These are phyloP conservation scores for fruit fly (Drosophila melanogaster) DNA, from an alignment of 1,140 invertebrate species.

Conservation along the genomic window DNA sequence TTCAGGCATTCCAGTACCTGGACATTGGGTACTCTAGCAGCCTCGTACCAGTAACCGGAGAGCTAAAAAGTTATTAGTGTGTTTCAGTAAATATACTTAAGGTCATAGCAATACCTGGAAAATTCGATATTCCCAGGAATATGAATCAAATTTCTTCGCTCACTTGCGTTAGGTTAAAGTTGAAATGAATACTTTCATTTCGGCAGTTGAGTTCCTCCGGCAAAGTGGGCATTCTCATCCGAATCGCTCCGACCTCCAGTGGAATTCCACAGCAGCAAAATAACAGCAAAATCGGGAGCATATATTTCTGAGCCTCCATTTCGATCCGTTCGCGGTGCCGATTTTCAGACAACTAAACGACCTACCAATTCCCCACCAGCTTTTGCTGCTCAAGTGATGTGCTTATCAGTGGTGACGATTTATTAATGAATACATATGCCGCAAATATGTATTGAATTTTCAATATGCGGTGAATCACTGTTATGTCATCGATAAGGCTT, in stretches of 20 bases:
- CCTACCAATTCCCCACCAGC: neutral
- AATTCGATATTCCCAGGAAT: neutral
- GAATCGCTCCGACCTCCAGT: neutral
- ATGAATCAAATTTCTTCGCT: neutral
- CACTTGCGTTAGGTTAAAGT: slow-evolving; percentile 32
- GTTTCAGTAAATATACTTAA: neutral
- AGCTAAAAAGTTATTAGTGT: slow-evolving; percentile 9
- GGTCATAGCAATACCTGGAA: neutral
- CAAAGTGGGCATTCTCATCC: slow-evolving; percentile 5
- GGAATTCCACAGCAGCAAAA: neutral
- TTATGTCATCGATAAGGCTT: neutral
- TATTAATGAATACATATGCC: neutral
- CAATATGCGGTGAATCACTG: neutral
- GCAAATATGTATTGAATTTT: neutral
- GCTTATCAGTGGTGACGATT: slow-evolving; percentile 7
- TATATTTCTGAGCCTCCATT: slow-evolving; percentile 12
- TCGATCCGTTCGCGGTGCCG: slow-evolving; percentile 12
- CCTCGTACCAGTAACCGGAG: slow-evolving; percentile 54
- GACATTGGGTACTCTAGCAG: slow-evolving; percentile 30
- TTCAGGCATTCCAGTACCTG: slow-evolving; percentile 40
- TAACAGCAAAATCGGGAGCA: neutral
- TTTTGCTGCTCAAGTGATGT: neutral
- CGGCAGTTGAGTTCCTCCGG: slow-evolving; percentile 5
- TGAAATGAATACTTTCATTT: neutral
- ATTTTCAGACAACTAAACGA: slow-evolving; percentile 11